These are phyloP conservation scores for Platycheirus albimanus DNA, from an alignment of 2,888 invertebrate genomes.

Conservation along the genomic window DNA sequence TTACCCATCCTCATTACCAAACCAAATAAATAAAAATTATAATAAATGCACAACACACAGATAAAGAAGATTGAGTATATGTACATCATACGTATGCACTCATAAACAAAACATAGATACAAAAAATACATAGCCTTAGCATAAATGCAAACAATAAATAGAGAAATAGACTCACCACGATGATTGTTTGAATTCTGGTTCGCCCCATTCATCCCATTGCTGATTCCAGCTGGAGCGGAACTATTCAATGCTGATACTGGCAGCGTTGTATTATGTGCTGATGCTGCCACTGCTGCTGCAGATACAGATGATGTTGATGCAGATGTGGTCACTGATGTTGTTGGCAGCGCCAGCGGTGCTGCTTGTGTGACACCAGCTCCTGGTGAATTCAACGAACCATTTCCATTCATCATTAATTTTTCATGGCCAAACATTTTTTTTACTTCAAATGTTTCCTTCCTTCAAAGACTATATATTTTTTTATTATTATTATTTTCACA, in stretches of 20 bases:
- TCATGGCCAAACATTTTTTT: constrained; percentile 67
- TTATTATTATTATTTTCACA: constrained; percentile 1
- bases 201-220: constrained; percentile 68
- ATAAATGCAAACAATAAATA: constrained; percentile 49
- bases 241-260: constrained; percentile 58
- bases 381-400: constrained; percentile 42
- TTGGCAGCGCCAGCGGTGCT: not conserved
- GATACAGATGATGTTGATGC: constrained; percentile 51
- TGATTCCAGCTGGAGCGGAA: constrained; percentile 70
- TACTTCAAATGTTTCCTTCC: constrained; percentile 24
- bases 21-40: constrained; percentile 31
- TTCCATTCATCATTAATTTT: constrained; percentile 65
- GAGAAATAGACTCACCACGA: constrained; percentile 73
- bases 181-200: constrained; percentile 73
- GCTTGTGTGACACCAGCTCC: constrained; percentile 45
- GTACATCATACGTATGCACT: no score
- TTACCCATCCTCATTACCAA: constrained; percentile 29
- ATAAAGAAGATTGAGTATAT: no score
- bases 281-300: constrained; percentile 33
- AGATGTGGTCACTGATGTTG: constrained; percentile 49
- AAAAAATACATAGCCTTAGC: constrained; percentile 2
- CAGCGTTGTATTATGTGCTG: no score
- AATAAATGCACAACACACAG: constrained; percentile 10
- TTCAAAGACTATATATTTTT: no score
- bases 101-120: constrained; percentile 11